Evolutionary conservation across 2,113 vertebrate species (phyloP), one percentile per base, ranked within the genome.

Genomic region (Pelodiscus sinensis): DNA sequence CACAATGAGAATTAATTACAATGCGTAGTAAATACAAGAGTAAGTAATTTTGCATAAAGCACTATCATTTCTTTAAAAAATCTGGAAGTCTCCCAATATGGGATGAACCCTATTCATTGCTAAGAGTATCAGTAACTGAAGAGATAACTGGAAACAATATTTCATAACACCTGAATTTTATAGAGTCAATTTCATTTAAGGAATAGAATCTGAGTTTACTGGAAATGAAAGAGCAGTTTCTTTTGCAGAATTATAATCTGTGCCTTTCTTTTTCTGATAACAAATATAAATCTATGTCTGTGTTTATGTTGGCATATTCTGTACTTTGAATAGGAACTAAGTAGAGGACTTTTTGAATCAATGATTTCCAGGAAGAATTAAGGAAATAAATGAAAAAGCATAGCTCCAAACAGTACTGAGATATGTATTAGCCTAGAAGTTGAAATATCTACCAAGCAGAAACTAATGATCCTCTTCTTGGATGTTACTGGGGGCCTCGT

Each of bases 171-270:
- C 44, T 68, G 62, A 96, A 97, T 44, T 44, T 44, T 44, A 94
- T 86, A 81, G 90, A 94, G 82, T 9, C 29, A 44, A 85, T 60
- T 92, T 91, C 86, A 92, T 90, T 92, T 58, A 88, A 93, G 96
- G 95, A 96, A 68, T 19, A 68, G 4, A 95, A 93, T 27, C 52
- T 0, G 4, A 91, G 25, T 68, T 96, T 57, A 83, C 94, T 93
- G 93, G 93, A 97, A 97, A 92, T 85, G 86, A 85, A 71, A 93
- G 15, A 84, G 92, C 79, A 52, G 86, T 25, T 82, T 8, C 15
- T 4, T 84, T 83, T 44, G 81, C 13, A n/a, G 82, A 92, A 94
- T 62, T 54, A 90, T 5, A 50, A 29, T 13, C 56, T 13, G 87
- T 60, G 13, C 50, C 86, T 18, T 35, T 92, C 38, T 85, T 75